These are phyloP conservation scores for Drosophila prostipennis DNA, from an alignment of 2,888 invertebrate genomes.

Conservation along the genomic window DNA sequence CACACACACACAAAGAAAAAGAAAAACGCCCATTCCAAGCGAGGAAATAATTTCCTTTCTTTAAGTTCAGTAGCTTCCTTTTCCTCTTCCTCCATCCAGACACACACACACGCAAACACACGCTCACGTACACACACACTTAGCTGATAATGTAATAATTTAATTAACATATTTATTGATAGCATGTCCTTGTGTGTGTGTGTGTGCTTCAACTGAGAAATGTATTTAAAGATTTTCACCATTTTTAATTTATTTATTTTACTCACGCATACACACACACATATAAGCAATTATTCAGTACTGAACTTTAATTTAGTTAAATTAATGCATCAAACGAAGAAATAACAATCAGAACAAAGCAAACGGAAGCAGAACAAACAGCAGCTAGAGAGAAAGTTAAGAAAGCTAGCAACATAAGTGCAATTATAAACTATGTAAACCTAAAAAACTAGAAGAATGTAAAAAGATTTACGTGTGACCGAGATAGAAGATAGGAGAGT, in stretches of 20 bases:
- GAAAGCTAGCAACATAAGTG: constrained; percentile 46
- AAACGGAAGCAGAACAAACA: constrained; percentile 36
- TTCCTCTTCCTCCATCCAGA: constrained; percentile 20
- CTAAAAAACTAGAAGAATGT: constrained; percentile 18
- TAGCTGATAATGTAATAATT: constrained; percentile 23
- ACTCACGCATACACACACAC: constrained; percentile 23
- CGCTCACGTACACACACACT: constrained; percentile 18
- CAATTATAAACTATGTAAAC: constrained; percentile 35
- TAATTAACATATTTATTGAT: constrained; percentile 36
- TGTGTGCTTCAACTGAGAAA: constrained; percentile 32
- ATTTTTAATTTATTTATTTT: constrained; percentile 57
- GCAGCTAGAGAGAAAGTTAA: constrained; percentile 9
- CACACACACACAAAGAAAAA: constrained; percentile 9
- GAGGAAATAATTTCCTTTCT: constrained; percentile 12
- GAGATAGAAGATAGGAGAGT: not conserved
- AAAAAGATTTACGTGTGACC: not conserved
- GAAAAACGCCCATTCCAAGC: constrained; percentile 59
- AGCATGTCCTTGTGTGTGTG: constrained; percentile 38
- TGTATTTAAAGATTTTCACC: constrained; percentile 3
- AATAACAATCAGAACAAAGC: constrained; percentile 35
- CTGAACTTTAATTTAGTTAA: constrained; percentile 56
- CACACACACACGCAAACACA: constrained; percentile 15
- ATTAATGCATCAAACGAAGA: constrained; percentile 25
- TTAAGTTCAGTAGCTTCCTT: constrained; percentile 24
- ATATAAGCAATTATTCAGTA: constrained; percentile 55